Conservation (phyloP, 1,140 invertebrate genomes). For the Drosophila ogumai region DNA sequence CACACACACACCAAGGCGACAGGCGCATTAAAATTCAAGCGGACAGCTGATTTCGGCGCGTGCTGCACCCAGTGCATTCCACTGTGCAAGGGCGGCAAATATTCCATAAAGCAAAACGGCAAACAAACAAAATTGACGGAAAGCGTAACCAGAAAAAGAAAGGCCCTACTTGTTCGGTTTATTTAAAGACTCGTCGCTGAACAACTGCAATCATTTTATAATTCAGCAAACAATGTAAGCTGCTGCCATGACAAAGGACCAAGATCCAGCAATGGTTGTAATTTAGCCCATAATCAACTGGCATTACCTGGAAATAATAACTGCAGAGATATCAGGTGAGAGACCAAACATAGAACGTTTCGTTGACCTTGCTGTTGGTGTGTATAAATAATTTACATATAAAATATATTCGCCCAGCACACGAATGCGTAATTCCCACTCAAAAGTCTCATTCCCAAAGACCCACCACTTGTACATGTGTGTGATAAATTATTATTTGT, state of each 20-base stretch:
- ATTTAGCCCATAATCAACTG: conserved; percentile 27
- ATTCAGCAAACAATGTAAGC: conserved; percentile 51
- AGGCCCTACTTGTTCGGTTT: conserved; percentile 23
- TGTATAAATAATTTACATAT: conserved; percentile 2
- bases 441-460: background rate
- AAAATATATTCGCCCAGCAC: background rate
- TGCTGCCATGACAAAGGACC: conserved; percentile 18
- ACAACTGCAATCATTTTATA: conserved; percentile 22
- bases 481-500: conserved; percentile 27
- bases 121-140: conserved; percentile 21
- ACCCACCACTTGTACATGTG: background rate
- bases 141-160: conserved; percentile 5
- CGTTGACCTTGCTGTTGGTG: conserved; percentile 3
- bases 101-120: conserved; percentile 34
- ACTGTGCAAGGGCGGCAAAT: conserved; percentile 47
- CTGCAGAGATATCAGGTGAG: conserved; percentile 16
- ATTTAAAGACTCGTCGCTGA: conserved; percentile 37
- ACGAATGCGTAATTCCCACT: conserved; percentile 29
- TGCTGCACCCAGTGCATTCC: conserved; percentile 5
- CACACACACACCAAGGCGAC: background rate
- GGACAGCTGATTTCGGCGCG: conserved; percentile 8
- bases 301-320: conserved; percentile 4
- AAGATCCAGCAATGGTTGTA: conserved; percentile 32
- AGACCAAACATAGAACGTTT: conserved; percentile 6
- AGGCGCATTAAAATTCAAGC: conserved; percentile 34